Base-by-base conservation (phyloP, 2,113 vertebrate genomes). In the Sclerurus mexicanus region DNA sequence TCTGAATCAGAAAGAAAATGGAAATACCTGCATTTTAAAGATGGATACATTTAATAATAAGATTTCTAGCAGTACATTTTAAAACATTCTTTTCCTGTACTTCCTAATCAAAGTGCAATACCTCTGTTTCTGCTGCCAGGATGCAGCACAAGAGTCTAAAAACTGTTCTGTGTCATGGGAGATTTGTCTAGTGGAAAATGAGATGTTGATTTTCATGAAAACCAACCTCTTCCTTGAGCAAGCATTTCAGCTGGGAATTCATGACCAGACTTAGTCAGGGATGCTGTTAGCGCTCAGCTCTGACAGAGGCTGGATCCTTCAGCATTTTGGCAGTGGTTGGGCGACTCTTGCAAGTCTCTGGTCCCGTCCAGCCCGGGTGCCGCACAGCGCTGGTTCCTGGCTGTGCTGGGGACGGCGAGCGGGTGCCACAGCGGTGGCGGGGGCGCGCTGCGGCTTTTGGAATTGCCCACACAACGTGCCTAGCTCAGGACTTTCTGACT, bases 191-290 rank as follows among this genome's bases (percentile, higher is more conserved):
- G 31, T 68, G 47, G 33, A 89, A 96, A 89, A 88, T 6, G 52
- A 78, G 69, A 63, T 40, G 56, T 22, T 86, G 78, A 37, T 88
- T 93, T 95, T 90, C 52, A 42, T 60, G 55, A 77, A 93, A 96
- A 81, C 44, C 42, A 77, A 20, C 52, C 8, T 86, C 91, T 90
- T 84, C 31, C 53, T 68, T 62, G 39, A 66, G 49, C 44, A 74
- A 90, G 24, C 50, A 30, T 94, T 96, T 84, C 68, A 60, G 2
- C 33, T 90, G 71, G 72, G 73, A 79, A 85, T 93, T 79, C 52
- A 37, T 44, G 81, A 40, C 55, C 62, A 73, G 75, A 14, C 24
- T 60, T 52, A 85, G 47, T 59, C 33, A 80, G 58, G 78, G 60
- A 31, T 89, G 30, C 44, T 42, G 35, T 47, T 67, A 44, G 31